Evolutionary conservation across 2,113 vertebrate species (phyloP).

Genomic region (Dicaeum eximium): DNA sequence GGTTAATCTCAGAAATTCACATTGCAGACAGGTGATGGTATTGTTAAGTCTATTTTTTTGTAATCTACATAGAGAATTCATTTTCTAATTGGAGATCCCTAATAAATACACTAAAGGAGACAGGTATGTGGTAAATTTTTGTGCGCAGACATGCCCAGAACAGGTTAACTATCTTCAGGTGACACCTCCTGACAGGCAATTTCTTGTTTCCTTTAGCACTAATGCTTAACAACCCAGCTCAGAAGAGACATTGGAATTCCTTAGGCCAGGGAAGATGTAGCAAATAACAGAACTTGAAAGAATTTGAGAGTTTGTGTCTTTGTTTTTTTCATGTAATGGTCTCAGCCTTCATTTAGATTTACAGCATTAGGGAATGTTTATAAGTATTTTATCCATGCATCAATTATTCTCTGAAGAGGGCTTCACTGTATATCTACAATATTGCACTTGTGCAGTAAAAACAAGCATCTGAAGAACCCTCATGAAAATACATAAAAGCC

Average conservation of each 20-base stretch:
- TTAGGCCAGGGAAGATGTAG: background rate
- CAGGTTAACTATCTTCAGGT: background rate
- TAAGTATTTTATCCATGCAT: conserved; percentile 24
- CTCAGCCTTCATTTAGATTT: background rate
- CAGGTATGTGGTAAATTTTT: background rate
- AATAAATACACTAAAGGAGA: background rate
- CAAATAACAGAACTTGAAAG: background rate
- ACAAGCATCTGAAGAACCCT: conserved; percentile 56
- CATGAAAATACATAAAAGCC: conserved; percentile 51
- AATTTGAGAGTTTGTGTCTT: background rate
- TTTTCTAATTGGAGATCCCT: background rate
- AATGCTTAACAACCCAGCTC: background rate
- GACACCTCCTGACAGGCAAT: background rate
- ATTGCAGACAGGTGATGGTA: background rate
- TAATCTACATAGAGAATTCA: background rate
- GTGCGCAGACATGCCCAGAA: background rate
- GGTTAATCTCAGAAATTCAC: background rate
- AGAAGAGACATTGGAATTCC: background rate
- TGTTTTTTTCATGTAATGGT: background rate
- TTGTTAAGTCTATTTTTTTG: background rate
- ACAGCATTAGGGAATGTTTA: background rate
- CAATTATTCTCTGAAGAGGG: conserved; percentile 48
- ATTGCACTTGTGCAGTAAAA: conserved; percentile 45
- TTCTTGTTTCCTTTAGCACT: background rate
- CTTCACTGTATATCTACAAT: conserved; percentile 23